Evolutionary conservation across 2,113 vertebrate genomes (phyloP).

Genomic region (Ramphastos sulfuratus): DNA sequence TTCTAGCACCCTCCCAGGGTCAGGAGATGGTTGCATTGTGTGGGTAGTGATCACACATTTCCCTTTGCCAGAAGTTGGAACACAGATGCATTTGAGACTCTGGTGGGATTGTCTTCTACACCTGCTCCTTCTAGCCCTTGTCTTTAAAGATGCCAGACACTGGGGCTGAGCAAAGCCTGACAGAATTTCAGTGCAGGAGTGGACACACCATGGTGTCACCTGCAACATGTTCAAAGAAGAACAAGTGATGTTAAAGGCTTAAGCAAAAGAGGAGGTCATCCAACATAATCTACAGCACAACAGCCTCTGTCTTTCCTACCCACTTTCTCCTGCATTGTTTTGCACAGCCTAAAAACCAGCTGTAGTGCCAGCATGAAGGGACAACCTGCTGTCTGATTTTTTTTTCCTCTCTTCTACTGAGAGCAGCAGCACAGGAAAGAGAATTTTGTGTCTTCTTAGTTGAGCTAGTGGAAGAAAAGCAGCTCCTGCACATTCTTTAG

Average conservation of each 20-base stretch:
- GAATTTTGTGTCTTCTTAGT: neutral
- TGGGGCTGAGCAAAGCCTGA: neutral
- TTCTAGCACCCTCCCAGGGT: neutral
- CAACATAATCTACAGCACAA: neutral
- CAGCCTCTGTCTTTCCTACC: neutral
- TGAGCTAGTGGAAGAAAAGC: neutral
- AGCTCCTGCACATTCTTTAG: neutral
- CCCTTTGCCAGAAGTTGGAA: neutral
- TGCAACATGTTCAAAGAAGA: neutral
- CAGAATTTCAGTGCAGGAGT: neutral
- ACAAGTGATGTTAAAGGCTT: neutral
- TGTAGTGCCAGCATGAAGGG: neutral
- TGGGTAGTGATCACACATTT: neutral
- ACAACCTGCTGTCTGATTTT: neutral
- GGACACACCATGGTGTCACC: neutral
- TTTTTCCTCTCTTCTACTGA: neutral
- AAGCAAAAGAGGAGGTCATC: neutral
- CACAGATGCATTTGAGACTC: neutral
- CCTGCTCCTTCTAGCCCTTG: neutral
- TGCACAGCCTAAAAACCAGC: neutral
- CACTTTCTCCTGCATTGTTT: neutral
- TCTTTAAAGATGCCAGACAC: neutral
- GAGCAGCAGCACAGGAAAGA: neutral
- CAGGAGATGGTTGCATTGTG: neutral
- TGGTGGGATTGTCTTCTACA: neutral